Percentiles rank a stretch among this genome's conserved stretches.
Conservation (phyloP, 2,888 invertebrate species). For the Lithophane socia region DNA sequence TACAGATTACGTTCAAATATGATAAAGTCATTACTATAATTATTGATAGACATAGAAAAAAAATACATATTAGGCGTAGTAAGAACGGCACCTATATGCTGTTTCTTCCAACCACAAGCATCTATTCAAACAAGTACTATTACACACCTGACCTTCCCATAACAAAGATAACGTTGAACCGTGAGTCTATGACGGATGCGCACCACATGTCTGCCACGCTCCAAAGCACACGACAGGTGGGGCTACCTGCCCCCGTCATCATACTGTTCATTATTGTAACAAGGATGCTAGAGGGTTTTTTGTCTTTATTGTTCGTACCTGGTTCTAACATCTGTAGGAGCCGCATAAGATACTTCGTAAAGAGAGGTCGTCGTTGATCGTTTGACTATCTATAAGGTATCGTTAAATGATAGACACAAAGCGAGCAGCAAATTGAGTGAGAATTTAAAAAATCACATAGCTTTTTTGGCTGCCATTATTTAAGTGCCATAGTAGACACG, state of each 20-base stretch:
- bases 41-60: no score
- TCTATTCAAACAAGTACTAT: background rate
- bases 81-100: background rate
- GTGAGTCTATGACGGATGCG: slow-evolving; percentile 26
- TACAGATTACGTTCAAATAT: background rate
- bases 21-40: background rate
- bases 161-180: slow-evolving; percentile 23
- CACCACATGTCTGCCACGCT: slow-evolving; percentile 42
- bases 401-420: no score
- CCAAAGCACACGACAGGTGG: slow-evolving; percentile 45
- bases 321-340: slow-evolving; percentile 11
- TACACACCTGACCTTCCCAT: background rate
- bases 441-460: no score
- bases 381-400: background rate
- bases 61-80: background rate
- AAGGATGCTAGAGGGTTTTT: background rate
- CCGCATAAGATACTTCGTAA: background rate
- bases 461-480: no score
- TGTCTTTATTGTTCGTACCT: background rate
- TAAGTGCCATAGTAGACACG: background rate
- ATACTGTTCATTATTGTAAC: slow-evolving; percentile 40
- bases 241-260: slow-evolving; percentile 47
- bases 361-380: background rate
- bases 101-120: background rate
- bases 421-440: no score